Percentiles rank a stretch among this genome's conserved stretches.
Evolutionary conservation across 1,140 invertebrate genomes (phyloP).

Genomic region (Anoplolepis gracilipes): DNA sequence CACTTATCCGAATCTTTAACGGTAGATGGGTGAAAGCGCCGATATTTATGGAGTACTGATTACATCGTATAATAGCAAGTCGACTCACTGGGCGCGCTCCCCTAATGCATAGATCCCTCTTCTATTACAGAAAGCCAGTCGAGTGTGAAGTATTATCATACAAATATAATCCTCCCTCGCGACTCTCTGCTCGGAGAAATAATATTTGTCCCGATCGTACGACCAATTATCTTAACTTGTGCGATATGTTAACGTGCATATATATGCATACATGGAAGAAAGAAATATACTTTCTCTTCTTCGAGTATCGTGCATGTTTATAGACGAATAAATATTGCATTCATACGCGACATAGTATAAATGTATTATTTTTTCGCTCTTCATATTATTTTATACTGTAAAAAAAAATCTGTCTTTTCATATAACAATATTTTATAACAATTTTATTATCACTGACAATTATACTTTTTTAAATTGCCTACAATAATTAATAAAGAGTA

Average conservation of each 20-base stretch:
- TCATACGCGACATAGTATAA: background rate
- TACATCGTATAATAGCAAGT: constrained; percentile 72
- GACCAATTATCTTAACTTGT: constrained; percentile 75
- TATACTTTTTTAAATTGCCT: background rate
- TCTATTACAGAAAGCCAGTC: constrained; percentile 59
- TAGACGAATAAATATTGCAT: constrained; percentile 15
- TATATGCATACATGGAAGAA: constrained; percentile 12
- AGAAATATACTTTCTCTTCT: background rate
- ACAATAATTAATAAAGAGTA: background rate
- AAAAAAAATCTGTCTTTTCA: constrained; percentile 2
- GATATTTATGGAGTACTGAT: constrained; percentile 75
- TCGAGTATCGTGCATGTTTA: background rate
- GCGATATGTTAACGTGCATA: constrained; percentile 66
- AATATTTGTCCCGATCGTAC: constrained; percentile 74
- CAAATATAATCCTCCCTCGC: constrained; percentile 72
- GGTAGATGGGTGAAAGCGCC: constrained; percentile 58
- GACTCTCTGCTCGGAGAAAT: constrained; percentile 60
- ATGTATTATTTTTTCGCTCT: background rate
- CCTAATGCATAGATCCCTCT: constrained; percentile 44
- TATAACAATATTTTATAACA: background rate
- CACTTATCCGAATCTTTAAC: constrained; percentile 43
- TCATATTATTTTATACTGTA: background rate
- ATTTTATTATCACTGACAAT: background rate
- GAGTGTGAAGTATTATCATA: constrained; percentile 74
- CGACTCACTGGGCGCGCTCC: constrained; percentile 66